Base-by-base conservation (phyloP, 2,888 invertebrate species). In the Dynastes tityus region DNA sequence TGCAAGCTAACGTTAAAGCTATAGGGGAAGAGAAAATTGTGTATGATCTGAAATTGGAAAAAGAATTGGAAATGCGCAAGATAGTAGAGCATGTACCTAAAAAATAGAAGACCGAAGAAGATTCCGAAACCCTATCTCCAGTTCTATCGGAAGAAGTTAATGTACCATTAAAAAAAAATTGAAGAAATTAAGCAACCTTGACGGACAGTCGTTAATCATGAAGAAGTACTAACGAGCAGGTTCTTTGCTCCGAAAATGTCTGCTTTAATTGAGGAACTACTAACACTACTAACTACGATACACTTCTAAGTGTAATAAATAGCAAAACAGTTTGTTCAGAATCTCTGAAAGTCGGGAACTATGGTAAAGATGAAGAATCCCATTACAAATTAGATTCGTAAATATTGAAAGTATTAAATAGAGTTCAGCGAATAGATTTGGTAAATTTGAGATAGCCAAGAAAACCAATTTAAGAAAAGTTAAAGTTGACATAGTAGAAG, bases 211-310 rank as follows among this genome's bases (percentile, higher is more conserved):
- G 80, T 90, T 76, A 88, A 84, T 78, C 80, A 88, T 76, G 85
- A 87, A 73, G 87, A 89, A 84, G 86, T 91, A n/a, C 90, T 93
- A 2, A 91, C 91, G 83, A 93, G 93, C 83, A 90, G 91, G 77
- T 93, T 92, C 85, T 93, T 93, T 83, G 86, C 85, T 78, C 78
- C 85, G 0, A 86, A 86, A 67, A 11, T 8, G 8, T 71, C 83
- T 32, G 63, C 45, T 2, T 65, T 80, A 29, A 73, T 79, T 55
- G 68, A 63, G 37, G 77, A 78, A 40, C 64, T 64, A 74, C 58
- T 68, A 22, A 22, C 37, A 64, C 22, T n/a, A 61, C 61, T 51
- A 40, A n/a, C 58, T 73, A 45, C 2, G 45, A 45, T 45, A 11
- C 75, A 8, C 67, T 75, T 22, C 32, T 75, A 29, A 75, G 55